These are phyloP conservation scores for Argya squamiceps DNA, from an alignment of 2,797 vertebrate genomes.

Conservation along the genomic window DNA sequence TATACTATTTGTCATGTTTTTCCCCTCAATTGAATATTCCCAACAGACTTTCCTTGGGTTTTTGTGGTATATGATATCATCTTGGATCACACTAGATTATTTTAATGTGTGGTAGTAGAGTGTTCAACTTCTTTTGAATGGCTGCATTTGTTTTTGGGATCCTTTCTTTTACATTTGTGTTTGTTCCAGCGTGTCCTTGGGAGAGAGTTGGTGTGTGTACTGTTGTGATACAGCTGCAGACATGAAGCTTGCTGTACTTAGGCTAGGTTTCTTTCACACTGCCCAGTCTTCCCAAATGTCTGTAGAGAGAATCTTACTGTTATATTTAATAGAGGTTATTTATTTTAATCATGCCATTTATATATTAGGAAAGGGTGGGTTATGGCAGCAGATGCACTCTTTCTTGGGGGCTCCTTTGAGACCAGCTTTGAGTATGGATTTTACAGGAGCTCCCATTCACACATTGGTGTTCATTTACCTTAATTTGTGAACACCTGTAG, in stretches of 20 bases:
- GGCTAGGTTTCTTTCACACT: neutral
- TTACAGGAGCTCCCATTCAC: neutral
- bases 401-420: neutral
- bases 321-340: neutral
- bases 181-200: conserved; percentile 15
- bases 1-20: neutral
- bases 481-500: neutral
- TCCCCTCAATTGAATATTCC: neutral
- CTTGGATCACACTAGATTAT: neutral
- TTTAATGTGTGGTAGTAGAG: neutral
- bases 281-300: neutral
- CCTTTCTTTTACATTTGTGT: neutral
- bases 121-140: neutral
- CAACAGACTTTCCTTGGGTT: neutral
- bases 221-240: neutral
- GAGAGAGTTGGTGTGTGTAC: neutral
- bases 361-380: neutral
- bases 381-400: neutral
- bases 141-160: neutral
- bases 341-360: neutral
- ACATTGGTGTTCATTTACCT: neutral
- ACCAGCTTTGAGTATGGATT: neutral
- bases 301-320: neutral
- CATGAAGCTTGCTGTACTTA: neutral
- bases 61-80: neutral